Evolutionary conservation across 2,113 vertebrate genomes (phyloP).

Genomic region (Gasterosteus aculeatus): DNA sequence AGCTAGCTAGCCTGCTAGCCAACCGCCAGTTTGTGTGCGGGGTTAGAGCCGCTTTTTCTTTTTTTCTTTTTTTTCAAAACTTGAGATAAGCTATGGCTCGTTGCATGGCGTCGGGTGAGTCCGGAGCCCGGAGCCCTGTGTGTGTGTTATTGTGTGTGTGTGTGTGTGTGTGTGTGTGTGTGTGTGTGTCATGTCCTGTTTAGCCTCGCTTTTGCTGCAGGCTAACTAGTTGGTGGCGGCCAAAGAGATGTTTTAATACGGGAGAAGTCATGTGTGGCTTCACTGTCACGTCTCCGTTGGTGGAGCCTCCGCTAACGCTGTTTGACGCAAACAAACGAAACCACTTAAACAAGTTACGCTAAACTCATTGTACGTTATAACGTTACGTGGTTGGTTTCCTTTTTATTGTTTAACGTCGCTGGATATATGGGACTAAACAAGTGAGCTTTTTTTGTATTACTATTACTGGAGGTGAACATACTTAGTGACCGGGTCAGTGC

Average conservation of each 20-base stretch:
- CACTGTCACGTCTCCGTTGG: slow-evolving; percentile 54
- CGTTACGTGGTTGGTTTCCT: background rate
- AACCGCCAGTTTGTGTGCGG: slow-evolving; percentile 62
- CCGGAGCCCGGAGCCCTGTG: too few relatives aligned
- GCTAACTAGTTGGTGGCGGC: slow-evolving; percentile 26
- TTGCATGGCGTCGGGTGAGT: background rate
- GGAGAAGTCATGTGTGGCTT: slow-evolving; percentile 56
- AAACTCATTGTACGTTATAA: background rate
- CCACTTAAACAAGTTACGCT: background rate
- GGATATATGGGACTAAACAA: slow-evolving; percentile 1
- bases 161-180: background rate
- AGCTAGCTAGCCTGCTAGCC: slow-evolving; percentile 73
- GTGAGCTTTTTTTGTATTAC: background rate
- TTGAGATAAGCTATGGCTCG: background rate
- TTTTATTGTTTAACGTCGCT: background rate
- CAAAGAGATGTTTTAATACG: slow-evolving; percentile 25
- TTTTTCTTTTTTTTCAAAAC: background rate
- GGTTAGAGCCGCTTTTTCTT: background rate
- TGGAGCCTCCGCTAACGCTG: slow-evolving; percentile 16
- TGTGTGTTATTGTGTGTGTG: too few relatives aligned
- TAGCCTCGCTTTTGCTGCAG: slow-evolving; percentile 25
- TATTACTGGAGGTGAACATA: slow-evolving; percentile 38
- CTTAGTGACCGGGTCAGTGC: slow-evolving; percentile 21
- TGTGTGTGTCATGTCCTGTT: background rate
- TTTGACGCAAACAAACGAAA: background rate